A percentile compares a stretch with the other conserved stretches of the same genome.
Evolutionary conservation across 2,113 vertebrate species (phyloP).

Genomic region (Manacus vitellinus): DNA sequence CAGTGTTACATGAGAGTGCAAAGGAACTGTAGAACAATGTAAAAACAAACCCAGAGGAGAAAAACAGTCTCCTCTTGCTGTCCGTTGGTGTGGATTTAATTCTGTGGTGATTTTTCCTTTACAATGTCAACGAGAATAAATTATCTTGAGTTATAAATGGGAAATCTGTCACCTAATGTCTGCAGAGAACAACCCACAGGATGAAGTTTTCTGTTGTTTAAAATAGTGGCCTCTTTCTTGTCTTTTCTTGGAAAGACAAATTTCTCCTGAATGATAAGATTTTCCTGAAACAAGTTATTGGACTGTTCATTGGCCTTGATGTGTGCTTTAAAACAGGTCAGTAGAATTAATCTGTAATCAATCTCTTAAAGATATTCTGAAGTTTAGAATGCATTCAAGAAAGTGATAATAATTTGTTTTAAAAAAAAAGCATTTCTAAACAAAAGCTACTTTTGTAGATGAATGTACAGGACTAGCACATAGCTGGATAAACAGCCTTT

Average conservation of each 20-base stretch:
- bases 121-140: not conserved
- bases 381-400: not conserved
- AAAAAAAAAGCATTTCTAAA: not conserved
- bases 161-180: not conserved
- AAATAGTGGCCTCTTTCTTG: not conserved
- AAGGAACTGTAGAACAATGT: not conserved
- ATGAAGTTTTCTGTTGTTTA: not conserved
- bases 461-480: not conserved
- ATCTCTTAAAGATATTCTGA: too few species aligned
- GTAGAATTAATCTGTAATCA: not conserved
- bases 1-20: not conserved
- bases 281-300: not conserved
- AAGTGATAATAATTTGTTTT: not conserved
- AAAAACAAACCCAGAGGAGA: not conserved
- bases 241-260: not conserved
- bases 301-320: not conserved
- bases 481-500: not conserved
- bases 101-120: not conserved
- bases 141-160: not conserved
- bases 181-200: not conserved
- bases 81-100: not conserved
- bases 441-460: not conserved
- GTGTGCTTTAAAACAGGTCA: not conserved
- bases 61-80: not conserved
- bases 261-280: not conserved